A percentile compares a stretch with the other conserved stretches of the same genome.
Evolutionary conservation across 2,888 invertebrate genomes (phyloP).

Genomic region (Synergus laeviventris): DNA sequence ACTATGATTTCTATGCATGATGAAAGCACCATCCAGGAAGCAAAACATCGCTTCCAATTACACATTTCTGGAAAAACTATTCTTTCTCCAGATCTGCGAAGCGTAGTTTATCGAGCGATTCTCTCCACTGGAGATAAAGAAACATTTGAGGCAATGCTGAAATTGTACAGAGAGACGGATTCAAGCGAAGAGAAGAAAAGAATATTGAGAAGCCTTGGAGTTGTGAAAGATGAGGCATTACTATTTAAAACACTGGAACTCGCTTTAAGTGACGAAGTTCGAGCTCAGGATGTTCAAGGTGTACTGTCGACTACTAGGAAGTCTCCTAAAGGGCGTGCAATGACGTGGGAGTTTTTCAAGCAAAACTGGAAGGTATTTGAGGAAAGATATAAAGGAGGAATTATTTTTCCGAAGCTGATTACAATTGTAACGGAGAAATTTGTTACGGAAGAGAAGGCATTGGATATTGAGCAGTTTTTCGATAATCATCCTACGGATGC

Average conservation of each 20-base stretch:
- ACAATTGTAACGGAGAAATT: conserved; percentile 93
- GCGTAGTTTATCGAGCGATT: conserved; percentile 91
- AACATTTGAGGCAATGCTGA: conserved; percentile 87
- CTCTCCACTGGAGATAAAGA: conserved; percentile 81
- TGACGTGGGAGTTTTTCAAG: conserved; percentile 95
- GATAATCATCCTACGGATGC: conserved; percentile 85
- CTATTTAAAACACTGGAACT: conserved; percentile 87
- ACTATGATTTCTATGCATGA: conserved; percentile 90
- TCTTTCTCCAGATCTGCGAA: conserved; percentile 89
- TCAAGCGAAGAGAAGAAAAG: conserved; percentile 95
- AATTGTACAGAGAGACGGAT: conserved; percentile 89
- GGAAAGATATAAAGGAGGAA: conserved; percentile 90
- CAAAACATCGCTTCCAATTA: conserved; percentile 82
- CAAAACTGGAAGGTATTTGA: conserved; percentile 87
- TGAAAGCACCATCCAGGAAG: conserved; percentile 85
- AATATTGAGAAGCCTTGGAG: conserved; percentile 90
- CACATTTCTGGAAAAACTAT: conserved; percentile 81
- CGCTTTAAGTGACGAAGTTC: conserved; percentile 92
- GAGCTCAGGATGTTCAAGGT: conserved; percentile 93
- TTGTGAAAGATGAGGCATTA: conserved; percentile 84
- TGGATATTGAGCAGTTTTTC: conserved; percentile 91
- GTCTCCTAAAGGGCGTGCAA: conserved; percentile 87
- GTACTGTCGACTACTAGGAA: conserved; percentile 92
- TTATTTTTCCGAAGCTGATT: conserved; percentile 88
- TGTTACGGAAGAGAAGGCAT: conserved; percentile 87